Base-by-base conservation (phyloP, 2,113 vertebrate genomes). In the Chloroceryle aenea region DNA sequence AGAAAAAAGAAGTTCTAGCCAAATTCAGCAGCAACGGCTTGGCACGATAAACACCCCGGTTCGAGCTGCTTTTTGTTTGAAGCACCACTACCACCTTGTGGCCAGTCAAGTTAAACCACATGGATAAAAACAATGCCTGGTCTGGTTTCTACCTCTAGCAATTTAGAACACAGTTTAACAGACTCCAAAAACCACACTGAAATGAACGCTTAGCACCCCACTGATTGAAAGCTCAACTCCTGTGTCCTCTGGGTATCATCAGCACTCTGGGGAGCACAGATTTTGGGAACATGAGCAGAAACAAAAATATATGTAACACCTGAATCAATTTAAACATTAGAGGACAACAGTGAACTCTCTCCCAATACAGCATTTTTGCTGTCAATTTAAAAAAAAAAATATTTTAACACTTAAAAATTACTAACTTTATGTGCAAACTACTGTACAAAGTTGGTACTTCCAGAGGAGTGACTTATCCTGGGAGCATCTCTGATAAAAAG, bases 21-120 rank as follows among this genome's bases (percentile, higher is more conserved):
- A 75, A 73, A 90, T 86, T 86, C 88, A 93, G 81, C 61, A 90
- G 63, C 76, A 66, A 62, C 83, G 86, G 52, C 38, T 77, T 62
- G 36, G 47, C 85, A 62, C 5, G 42, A 87, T 58, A 95, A 94
- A 68, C 91, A 95, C 48, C 21, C 79, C 18, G 15, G n/a, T 30
- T 55, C 38, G 40, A 73, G 29, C 27, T 58, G 42, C 32, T 72
- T 68, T 89, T 91, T 85, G 16, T 55, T 80, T 93, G 92, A 85
- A 87, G n/a, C 87, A 97, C 95, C 50, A 96, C 75, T 87, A 96
- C 95, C 95, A 98, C 62, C 94, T 95, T 93, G 93, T 96, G 94
- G 95, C 85, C 81, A 95, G 38, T 80, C 47, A 83, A 69, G 66
- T 87, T 93, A 89, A 95, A 82, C 4, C 26, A 93, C 77, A 67